These are phyloP conservation scores for Megaustenia siamemsis DNA, from an alignment of 2,888 invertebrate species.

Conservation along the genomic window DNA sequence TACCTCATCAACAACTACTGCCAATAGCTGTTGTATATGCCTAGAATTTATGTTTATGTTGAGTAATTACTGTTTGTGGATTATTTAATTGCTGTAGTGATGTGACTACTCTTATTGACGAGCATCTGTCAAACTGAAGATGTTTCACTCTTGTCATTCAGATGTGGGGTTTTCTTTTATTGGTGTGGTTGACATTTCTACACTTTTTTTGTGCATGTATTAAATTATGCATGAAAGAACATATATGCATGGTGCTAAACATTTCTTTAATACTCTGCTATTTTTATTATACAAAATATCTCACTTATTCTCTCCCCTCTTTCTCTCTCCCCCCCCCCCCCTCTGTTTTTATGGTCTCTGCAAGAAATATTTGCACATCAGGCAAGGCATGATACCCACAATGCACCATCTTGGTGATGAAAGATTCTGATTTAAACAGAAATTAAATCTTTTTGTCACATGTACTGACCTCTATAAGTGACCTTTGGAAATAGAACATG, in stretches of 20 bases:
- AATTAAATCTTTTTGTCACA: too few relatives aligned
- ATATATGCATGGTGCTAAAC: constrained; percentile 15
- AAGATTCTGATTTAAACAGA: too few relatives aligned
- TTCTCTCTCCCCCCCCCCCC: too few relatives aligned
- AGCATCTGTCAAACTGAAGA: not conserved
- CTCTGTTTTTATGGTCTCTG: not conserved
- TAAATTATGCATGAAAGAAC: constrained; percentile 18
- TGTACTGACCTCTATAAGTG: too few relatives aligned
- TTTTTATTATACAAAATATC: not conserved
- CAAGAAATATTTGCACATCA: not conserved
- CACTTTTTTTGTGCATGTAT: not conserved
- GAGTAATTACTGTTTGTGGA: too few relatives aligned
- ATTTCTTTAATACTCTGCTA: not conserved
- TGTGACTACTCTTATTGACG: too few relatives aligned
- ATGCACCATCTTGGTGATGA: not conserved
- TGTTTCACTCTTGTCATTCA: not conserved
- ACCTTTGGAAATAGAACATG: too few relatives aligned
- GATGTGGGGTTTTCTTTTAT: not conserved
- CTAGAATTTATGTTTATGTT: too few relatives aligned
- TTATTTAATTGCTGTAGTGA: too few relatives aligned
- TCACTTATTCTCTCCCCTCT: too few relatives aligned
- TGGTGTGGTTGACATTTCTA: not conserved
- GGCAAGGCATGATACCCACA: not conserved
- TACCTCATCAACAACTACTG: too few relatives aligned
- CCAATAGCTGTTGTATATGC: too few relatives aligned